A percentile compares a stretch with the other conserved stretches of the same genome.
These are phyloP conservation scores for Pterophyllum scalare DNA, from an alignment of 2,113 vertebrate genomes.

Conservation along the genomic window DNA sequence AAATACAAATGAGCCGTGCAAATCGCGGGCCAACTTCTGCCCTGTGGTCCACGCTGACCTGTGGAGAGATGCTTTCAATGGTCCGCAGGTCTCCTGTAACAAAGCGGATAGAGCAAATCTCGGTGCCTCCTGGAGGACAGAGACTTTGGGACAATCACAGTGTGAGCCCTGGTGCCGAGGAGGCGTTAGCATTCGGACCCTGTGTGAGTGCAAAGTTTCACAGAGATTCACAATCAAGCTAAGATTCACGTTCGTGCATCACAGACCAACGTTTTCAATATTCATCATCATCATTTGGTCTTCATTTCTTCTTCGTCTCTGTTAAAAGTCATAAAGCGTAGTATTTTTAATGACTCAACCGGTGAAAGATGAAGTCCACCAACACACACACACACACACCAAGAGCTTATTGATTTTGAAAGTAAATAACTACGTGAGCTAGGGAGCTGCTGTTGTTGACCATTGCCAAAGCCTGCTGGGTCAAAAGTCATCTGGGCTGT, in stretches of 20 bases:
- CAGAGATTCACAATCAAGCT: slow-evolving; percentile 2
- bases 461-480: slow-evolving; percentile 69
- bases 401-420: slow-evolving; percentile 70
- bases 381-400: slow-evolving; percentile 25
- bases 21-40: slow-evolving; percentile 29
- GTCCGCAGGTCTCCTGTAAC: slow-evolving; percentile 44
- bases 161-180: slow-evolving; percentile 32
- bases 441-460: slow-evolving; percentile 72
- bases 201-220: slow-evolving; percentile 1
- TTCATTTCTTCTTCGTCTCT: background rate
- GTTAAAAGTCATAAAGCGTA: slow-evolving; percentile 2
- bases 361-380: slow-evolving; percentile 1
- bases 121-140: slow-evolving; percentile 31
- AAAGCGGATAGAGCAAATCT: slow-evolving; percentile 35
- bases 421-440: slow-evolving; percentile 67
- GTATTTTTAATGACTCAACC: slow-evolving; percentile 6
- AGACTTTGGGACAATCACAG: slow-evolving; percentile 39
- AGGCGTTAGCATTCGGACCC: slow-evolving; percentile 46
- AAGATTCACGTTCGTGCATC: background rate
- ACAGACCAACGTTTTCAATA: background rate
- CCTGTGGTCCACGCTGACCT: slow-evolving; percentile 49
- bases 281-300: no score
- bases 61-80: slow-evolving; percentile 47
- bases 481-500: slow-evolving; percentile 70
- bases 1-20: slow-evolving; percentile 60